Conservation (phyloP, 2,888 invertebrate genomes). For the Sceliomorpha sp. region DNA sequence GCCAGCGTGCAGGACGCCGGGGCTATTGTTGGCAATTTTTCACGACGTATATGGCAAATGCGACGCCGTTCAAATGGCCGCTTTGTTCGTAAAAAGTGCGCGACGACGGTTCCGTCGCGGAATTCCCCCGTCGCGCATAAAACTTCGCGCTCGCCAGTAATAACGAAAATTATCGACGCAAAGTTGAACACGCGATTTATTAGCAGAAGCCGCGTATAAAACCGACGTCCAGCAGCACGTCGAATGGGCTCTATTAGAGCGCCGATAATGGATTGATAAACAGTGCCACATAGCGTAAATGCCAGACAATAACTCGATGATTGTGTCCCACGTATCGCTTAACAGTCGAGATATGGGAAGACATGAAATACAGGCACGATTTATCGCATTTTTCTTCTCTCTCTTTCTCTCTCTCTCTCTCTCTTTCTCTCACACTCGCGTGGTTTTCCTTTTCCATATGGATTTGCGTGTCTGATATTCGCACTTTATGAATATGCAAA, state of each 20-base stretch:
- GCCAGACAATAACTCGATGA: conserved; percentile 38
- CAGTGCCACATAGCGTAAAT: conserved; percentile 48
- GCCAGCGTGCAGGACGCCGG: conserved; percentile 25
- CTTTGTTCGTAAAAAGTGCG: conserved; percentile 40
- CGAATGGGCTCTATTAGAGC: conserved; percentile 42
- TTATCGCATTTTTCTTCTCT: conserved; percentile 24
- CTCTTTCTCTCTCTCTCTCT: too few species aligned
- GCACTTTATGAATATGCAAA: too few species aligned
- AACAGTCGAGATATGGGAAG: conserved; percentile 30
- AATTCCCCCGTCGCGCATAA: conserved; percentile 54
- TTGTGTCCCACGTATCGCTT: conserved; percentile 35
- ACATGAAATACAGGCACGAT: conserved; percentile 30
- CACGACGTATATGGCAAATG: conserved; percentile 29
- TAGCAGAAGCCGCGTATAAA: conserved; percentile 43
- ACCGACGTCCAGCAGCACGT: conserved; percentile 28
- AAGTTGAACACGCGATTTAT: conserved; percentile 52
- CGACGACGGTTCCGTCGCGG: conserved; percentile 29
- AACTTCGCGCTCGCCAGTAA: conserved; percentile 39
- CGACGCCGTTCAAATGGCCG: conserved; percentile 39
- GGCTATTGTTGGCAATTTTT: conserved; percentile 52
- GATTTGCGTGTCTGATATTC: too few species aligned
- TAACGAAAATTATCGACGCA: conserved; percentile 52
- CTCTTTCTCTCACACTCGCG: too few species aligned
- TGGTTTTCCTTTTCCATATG: too few species aligned
- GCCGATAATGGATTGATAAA: conserved; percentile 56